Percentiles rank a stretch among this genome's conserved stretches.
phyloP scores from a whole-genome alignment of 2,113 vertebrate species.

The Nannospalax galili region DNA sequence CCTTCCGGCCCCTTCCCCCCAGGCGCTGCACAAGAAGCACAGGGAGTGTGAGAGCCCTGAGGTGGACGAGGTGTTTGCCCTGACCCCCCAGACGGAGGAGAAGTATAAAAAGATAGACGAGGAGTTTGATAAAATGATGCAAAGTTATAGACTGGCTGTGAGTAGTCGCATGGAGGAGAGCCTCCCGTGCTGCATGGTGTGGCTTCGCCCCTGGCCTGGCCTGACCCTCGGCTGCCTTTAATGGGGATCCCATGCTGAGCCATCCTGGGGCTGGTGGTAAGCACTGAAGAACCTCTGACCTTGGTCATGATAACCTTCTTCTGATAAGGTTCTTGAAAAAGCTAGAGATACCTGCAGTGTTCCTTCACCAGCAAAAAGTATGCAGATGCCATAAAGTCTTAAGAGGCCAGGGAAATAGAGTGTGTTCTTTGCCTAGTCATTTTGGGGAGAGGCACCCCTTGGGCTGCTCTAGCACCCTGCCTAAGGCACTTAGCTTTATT shows the following conservation, averaged over 20 bases:
- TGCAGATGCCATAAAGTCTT: neutral
- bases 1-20: constrained; percentile 64
- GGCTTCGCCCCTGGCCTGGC: constrained; percentile 71
- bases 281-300: constrained; percentile 10
- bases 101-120: constrained; percentile 99
- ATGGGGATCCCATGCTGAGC: constrained; percentile 51
- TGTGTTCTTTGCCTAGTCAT: neutral
- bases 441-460: neutral
- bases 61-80: constrained; percentile 96
- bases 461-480: neutral
- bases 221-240: constrained; percentile 71
- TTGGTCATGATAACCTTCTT: neutral
- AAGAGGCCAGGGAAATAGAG: neutral
- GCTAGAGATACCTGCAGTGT: neutral
- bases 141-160: constrained; percentile 99
- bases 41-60: constrained; percentile 98
- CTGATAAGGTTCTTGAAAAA: neutral
- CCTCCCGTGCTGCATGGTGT: constrained; percentile 80
- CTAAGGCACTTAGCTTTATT: neutral
- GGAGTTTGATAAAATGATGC: constrained; percentile 99
- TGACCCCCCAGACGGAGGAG: constrained; percentile 99
- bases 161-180: constrained; percentile 89
- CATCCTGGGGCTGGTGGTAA: constrained; percentile 53
- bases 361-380: neutral
- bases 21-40: constrained; percentile 99